Percentiles rank a stretch among this genome's conserved stretches.
Conservation (phyloP, 2,797 vertebrate genomes). For the Tolypeutes matacus region DNA sequence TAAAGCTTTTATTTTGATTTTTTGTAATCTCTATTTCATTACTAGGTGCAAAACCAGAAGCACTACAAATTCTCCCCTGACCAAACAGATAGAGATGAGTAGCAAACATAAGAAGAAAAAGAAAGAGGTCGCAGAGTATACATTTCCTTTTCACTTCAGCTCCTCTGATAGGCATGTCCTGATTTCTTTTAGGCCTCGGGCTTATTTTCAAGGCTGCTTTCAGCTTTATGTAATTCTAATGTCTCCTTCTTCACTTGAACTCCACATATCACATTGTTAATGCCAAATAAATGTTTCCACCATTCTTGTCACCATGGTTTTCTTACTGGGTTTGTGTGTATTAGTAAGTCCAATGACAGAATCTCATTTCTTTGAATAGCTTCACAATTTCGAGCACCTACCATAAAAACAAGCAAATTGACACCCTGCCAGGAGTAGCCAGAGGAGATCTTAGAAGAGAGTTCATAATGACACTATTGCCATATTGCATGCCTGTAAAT, state of each 20-base stretch:
- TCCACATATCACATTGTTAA: slow-evolving; percentile 53
- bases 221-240: slow-evolving; percentile 39
- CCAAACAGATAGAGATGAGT: not conserved
- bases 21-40: not conserved
- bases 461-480: slow-evolving; percentile 88
- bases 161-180: not conserved
- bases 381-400: slow-evolving; percentile 86
- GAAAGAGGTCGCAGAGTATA: not conserved
- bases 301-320: not conserved
- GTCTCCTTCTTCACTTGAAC: slow-evolving; percentile 62
- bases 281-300: slow-evolving; percentile 59
- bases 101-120: not conserved
- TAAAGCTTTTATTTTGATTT: not conserved
- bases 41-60: not conserved
- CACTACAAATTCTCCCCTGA: not conserved
- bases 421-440: slow-evolving; percentile 89
- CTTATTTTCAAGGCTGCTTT: slow-evolving; percentile 22
- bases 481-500: slow-evolving; percentile 90
- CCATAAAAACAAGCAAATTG: slow-evolving; percentile 90
- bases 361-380: slow-evolving; percentile 84
- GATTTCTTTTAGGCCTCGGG: not conserved
- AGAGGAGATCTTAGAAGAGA: slow-evolving; percentile 89
- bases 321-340: slow-evolving; percentile 61
- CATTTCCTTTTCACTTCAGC: not conserved
- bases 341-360: slow-evolving; percentile 76